Conservation (phyloP, 37 sponge, comb jelly and placozoan species). For the Halisarca cf. caerulea region DNA sequence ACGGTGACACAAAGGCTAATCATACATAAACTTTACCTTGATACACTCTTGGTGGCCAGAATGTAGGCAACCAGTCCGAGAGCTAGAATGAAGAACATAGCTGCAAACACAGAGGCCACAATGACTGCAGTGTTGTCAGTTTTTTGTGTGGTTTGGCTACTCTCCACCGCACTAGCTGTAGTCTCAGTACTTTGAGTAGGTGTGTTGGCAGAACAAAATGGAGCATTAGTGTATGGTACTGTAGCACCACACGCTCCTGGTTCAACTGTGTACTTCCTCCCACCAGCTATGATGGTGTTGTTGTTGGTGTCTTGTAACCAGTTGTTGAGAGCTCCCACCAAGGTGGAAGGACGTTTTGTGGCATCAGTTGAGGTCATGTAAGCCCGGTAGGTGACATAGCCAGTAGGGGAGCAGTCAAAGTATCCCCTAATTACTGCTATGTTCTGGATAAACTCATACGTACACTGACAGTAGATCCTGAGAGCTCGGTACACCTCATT, state of each 20-base stretch:
- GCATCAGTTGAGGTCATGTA: neutral
- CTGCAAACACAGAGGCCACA: neutral
- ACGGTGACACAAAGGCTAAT: too few relatives aligned
- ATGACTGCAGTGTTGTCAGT: conserved; percentile 7
- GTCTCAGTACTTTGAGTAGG: neutral
- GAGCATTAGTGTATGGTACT: neutral
- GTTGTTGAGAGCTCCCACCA: neutral
- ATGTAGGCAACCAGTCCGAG: too few relatives aligned
- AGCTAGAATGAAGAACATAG: neutral
- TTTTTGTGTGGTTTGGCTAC: too few relatives aligned
- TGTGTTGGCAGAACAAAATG: neutral
- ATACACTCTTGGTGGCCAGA: too few relatives aligned
- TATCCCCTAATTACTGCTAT: neutral
- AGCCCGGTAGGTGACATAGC: conserved; percentile 7
- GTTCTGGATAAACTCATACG: neutral
- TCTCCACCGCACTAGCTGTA: too few relatives aligned
- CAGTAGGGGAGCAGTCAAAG: neutral
- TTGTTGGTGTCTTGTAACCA: neutral
- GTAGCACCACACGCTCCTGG: neutral
- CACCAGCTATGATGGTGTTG: neutral
- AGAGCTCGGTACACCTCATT: neutral
- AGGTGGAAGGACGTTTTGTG: neutral
- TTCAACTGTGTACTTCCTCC: neutral
- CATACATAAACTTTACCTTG: too few relatives aligned
- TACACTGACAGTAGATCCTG: neutral